These are phyloP conservation scores for Aratinga solstitialis DNA, from an alignment of 2,797 vertebrate species.

Conservation along the genomic window DNA sequence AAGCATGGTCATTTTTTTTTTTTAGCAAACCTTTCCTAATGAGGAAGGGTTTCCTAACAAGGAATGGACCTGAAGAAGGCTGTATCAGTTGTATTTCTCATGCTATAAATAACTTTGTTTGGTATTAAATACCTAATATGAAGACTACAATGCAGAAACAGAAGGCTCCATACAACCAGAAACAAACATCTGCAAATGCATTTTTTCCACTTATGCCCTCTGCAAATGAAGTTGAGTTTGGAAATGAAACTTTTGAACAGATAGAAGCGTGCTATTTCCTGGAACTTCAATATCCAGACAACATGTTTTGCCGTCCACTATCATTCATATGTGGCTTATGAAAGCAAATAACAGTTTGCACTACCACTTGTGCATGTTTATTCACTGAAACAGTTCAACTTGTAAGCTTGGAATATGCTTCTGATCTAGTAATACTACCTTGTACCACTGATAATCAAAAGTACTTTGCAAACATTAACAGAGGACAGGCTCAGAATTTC, in stretches of 20 bases:
- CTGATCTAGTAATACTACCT: neutral
- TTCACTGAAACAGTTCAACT: neutral
- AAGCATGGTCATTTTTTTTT: neutral
- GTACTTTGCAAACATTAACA: neutral
- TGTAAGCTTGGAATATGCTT: neutral
- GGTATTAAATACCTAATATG: neutral
- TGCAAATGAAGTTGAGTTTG: neutral
- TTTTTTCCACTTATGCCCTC: conserved; percentile 5
- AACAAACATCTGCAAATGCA: conserved; percentile 17
- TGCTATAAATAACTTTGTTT: neutral
- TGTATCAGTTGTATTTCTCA: neutral
- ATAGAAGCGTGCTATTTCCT: conserved; percentile 20
- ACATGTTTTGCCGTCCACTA: neutral
- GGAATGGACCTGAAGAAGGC: neutral
- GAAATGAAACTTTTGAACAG: conserved; percentile 62
- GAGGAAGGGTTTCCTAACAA: neutral
- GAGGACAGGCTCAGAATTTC: neutral
- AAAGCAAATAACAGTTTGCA: neutral
- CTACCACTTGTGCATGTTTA: neutral
- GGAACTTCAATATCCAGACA: conserved; percentile 30
- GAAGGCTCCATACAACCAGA: neutral
- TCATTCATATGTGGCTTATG: neutral
- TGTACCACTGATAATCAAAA: neutral
- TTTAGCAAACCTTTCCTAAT: neutral
- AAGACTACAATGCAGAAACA: conserved; percentile 16